Conservation (phyloP, 2,888 invertebrate species). For the Ochropleura plecta region DNA sequence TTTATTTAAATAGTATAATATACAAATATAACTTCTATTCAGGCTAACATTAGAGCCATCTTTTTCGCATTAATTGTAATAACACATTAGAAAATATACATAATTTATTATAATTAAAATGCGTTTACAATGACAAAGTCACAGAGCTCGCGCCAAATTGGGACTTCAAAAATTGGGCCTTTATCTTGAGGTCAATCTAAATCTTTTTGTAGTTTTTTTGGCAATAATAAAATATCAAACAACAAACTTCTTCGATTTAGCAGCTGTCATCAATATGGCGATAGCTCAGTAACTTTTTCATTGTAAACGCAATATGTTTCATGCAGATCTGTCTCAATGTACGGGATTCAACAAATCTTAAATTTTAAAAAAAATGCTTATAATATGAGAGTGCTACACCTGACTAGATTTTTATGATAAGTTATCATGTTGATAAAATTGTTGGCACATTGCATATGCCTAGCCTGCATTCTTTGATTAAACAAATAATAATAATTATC, state of each 20-base stretch:
- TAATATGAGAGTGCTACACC: conserved; percentile 20
- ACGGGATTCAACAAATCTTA: conserved; percentile 14
- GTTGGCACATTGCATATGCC: neutral
- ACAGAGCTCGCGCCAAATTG: no score
- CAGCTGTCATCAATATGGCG: no score
- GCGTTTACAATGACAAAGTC: no score
- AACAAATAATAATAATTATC: neutral
- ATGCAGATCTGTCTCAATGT: neutral
- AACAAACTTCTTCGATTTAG: no score
- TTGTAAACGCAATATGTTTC: neutral
- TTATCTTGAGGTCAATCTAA: no score
- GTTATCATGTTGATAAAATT: conserved; percentile 7
- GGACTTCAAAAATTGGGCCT: no score
- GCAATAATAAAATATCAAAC: no score
- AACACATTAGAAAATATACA: neutral
- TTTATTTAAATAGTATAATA: conserved; percentile 10
- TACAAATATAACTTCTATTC: neutral
- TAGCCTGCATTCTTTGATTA: neutral
- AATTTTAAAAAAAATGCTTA: conserved; percentile 22
- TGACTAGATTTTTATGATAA: conserved; percentile 45
- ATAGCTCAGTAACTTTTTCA: no score
- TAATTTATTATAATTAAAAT: neutral
- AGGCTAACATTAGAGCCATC: conserved; percentile 5
- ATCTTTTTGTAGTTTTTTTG: no score
- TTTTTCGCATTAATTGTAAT: neutral